Evolutionary conservation across 2,888 invertebrate genomes (phyloP), one percentile per base, ranked within the genome.

Genomic region (Strigamia maritima): DNA sequence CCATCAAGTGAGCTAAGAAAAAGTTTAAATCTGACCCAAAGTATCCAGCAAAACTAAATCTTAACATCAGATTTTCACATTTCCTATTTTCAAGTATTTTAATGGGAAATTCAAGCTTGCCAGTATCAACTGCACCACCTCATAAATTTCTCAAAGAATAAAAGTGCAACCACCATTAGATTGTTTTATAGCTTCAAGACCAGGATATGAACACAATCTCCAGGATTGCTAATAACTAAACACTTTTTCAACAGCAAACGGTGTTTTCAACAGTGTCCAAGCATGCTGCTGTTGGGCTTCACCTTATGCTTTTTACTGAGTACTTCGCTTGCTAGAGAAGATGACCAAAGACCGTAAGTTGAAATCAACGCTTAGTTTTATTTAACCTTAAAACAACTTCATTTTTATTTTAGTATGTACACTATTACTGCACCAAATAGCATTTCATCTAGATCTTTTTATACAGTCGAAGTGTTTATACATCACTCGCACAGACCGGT

Each of bases 171-270:
- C 40, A 19, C 22, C 19, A 60, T 60, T 60, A 16, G 8, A 22
- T 2, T 1, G 22, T 60, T 60, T 60, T 60, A 60, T 60, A 22
- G 22, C 60, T 60, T 60, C 22, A 7, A 60, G 19, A 22, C 60
- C 60, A 60, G 60, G 60, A 60, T 60, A 19, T 19, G 60, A 60
- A 60, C 60, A 1, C 60, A 60, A 60, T 60, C 60, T 60, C 60
- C 60, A 60, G 60, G 60, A 60, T 60, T 60, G 60, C 60, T 60
- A 19, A 60, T n/a, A 10, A 19, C 19, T 19, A 31, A 31, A 7
- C 60, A 22, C 6, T 60, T 60, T 60, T 19, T 60, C 22, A 22
- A 60, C 8, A 2, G 19, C 19, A 22, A 60, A 60, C 19, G 8
- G 4, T 60, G 6, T 40, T 40, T 40, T 3, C 2, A 16, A 10